Evolutionary conservation across 2,797 vertebrate species (phyloP).

Genomic region (Oreonectes daqikongensis): DNA sequence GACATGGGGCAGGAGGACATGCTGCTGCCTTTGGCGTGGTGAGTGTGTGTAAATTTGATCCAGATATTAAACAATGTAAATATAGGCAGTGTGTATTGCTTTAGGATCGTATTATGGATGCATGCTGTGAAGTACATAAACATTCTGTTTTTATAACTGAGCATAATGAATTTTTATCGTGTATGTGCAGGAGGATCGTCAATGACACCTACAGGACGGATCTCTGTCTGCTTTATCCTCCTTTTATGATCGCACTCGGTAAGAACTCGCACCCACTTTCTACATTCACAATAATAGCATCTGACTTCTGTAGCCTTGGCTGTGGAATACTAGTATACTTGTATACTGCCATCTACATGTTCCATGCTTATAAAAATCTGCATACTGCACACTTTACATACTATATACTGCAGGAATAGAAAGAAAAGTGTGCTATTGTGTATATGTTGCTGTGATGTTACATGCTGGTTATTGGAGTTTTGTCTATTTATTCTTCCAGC

Average conservation of each 20-base stretch:
- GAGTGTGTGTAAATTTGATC: conserved; percentile 45
- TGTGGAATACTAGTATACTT: not conserved
- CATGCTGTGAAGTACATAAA: not conserved
- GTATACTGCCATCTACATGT: not conserved
- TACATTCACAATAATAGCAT: not conserved
- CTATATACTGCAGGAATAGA: not conserved
- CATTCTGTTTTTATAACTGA: not conserved
- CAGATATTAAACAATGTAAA: too few species aligned
- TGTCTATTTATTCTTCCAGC: conserved; percentile 75
- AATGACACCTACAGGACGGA: conserved; percentile 99
- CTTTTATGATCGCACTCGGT: conserved; percentile 99
- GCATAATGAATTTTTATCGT: conserved; percentile 1
- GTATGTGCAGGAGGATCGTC: conserved; percentile 90
- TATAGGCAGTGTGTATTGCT: not conserved
- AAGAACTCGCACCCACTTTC: conserved; percentile 61
- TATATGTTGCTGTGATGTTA: not conserved
- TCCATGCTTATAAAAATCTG: not conserved
- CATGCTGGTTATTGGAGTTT: too few species aligned
- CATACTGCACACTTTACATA: not conserved
- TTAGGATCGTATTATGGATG: not conserved
- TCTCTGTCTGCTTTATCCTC: conserved; percentile 97
- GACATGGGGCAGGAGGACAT: conserved; percentile 99
- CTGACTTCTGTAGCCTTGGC: not conserved
- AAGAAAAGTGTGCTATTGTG: too few species aligned
- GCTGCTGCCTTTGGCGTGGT: conserved; percentile 98